A percentile compares a stretch with the other conserved stretches of the same genome.
Conservation (phyloP, 2,888 invertebrate genomes). For the Polietes domitor region DNA sequence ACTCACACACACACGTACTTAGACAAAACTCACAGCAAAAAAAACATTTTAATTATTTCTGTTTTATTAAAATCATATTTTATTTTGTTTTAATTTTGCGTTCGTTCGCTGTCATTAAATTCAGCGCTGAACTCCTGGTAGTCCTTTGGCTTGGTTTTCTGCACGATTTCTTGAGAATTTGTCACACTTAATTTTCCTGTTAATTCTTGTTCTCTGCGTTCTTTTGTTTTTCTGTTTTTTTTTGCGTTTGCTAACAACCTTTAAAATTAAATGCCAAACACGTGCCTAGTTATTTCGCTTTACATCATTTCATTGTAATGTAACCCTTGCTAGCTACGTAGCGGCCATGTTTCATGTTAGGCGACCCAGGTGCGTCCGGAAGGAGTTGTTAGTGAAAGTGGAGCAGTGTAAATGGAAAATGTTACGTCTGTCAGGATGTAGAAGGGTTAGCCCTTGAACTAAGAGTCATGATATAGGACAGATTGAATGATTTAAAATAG, state of each 20-base stretch:
- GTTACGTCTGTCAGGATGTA: no score
- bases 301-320: slow-evolving; percentile 2
- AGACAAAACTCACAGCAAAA: neutral
- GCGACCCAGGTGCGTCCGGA: neutral
- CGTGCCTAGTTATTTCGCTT: slow-evolving; percentile 50
- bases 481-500: no score
- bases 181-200: slow-evolving; percentile 47
- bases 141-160: slow-evolving; percentile 8
- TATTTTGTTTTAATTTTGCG: neutral
- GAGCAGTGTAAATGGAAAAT: no score
- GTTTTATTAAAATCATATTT: slow-evolving; percentile 18
- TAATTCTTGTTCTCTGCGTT: neutral
- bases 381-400: slow-evolving; percentile 3
- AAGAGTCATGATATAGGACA: no score
- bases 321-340: neutral
- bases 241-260: slow-evolving; percentile 12
- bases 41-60: slow-evolving; percentile 17
- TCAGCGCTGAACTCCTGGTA: slow-evolving; percentile 19
- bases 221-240: neutral
- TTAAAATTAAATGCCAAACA: slow-evolving; percentile 46
- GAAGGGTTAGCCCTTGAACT: no score
- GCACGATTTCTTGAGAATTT: slow-evolving; percentile 36
- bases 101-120: neutral
- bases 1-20: neutral
- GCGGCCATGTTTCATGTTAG: neutral